Evolutionary conservation across 53 echinoderm and acorn worm genomes (phyloP).

Genomic region (Astropecten irregularis): DNA sequence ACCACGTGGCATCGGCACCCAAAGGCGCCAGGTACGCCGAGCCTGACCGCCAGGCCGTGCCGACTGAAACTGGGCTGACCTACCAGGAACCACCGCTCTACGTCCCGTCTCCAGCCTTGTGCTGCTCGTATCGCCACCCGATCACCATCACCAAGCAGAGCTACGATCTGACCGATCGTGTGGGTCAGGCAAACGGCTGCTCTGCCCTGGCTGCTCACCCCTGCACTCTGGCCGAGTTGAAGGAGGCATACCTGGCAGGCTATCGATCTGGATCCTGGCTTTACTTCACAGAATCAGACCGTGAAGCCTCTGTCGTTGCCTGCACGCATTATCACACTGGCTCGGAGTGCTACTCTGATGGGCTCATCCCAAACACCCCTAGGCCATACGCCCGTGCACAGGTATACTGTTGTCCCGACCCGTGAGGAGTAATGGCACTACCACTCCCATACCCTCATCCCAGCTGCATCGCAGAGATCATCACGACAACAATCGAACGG

Average conservation of each 20-base stretch:
- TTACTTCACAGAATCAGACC: not conserved
- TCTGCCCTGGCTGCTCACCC: not conserved
- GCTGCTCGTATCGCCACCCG: not conserved
- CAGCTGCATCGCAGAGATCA: too few species aligned
- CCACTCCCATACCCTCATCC: too few species aligned
- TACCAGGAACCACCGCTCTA: not conserved
- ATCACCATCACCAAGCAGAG: not conserved
- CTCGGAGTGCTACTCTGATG: constrained; percentile 7
- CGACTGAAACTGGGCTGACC: not conserved
- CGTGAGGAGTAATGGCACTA: too few species aligned
- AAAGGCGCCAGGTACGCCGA: not conserved
- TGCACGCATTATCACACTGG: not conserved
- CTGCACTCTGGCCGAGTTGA: constrained; percentile 18
- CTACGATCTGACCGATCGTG: not conserved
- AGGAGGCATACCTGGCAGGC: not conserved
- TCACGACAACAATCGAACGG: too few species aligned
- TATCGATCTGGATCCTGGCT: not conserved
- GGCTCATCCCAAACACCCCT: constrained; percentile 1
- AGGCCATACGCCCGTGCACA: not conserved
- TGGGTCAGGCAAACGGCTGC: not conserved
- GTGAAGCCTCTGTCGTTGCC: not conserved
- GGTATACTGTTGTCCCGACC: not conserved
- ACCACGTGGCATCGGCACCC: not conserved
- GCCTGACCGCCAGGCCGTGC: not conserved
- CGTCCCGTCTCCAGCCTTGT: not conserved